These are phyloP conservation scores for Blastomussa wellsi DNA, from an alignment of 92 coral and sea anemone genomes.

Conservation along the genomic window DNA sequence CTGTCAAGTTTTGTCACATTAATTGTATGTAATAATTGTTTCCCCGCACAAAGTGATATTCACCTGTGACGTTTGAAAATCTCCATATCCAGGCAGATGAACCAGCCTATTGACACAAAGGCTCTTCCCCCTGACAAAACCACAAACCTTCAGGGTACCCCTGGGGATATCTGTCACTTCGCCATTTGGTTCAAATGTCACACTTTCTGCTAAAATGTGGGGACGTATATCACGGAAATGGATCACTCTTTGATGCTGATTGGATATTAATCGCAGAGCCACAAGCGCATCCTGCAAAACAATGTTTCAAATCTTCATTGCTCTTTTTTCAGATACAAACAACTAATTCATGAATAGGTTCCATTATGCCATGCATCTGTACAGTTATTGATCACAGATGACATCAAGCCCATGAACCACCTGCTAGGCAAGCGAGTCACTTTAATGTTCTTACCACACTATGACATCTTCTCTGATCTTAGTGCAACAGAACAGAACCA, in stretches of 20 bases:
- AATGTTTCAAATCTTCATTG: not conserved
- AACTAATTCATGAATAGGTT: too few relatives aligned
- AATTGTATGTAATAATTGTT: too few relatives aligned
- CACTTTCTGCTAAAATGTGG: constrained; percentile 79
- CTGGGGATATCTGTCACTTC: constrained; percentile 43
- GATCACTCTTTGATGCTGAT: constrained; percentile 84
- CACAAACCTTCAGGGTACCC: constrained; percentile 93
- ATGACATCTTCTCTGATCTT: too few relatives aligned
- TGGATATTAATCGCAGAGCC: constrained; percentile 83
- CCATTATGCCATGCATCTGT: too few relatives aligned
- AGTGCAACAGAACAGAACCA: too few relatives aligned
- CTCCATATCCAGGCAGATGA: constrained; percentile 93
- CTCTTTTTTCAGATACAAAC: too few relatives aligned
- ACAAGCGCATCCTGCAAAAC: constrained; percentile 79
- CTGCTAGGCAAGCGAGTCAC: too few relatives aligned
- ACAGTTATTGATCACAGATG: too few relatives aligned
- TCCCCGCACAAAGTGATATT: not conserved
- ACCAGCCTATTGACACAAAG: constrained; percentile 88
- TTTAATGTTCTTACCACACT: too few relatives aligned
- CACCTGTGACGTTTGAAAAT: constrained; percentile 91
- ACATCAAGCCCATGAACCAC: too few relatives aligned
- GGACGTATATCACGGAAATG: constrained; percentile 86
- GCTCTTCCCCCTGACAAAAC: constrained; percentile 80
- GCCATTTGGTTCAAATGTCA: constrained; percentile 69
- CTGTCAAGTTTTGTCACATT: too few relatives aligned